Base-by-base conservation (phyloP, 2,797 vertebrate species). In the Diplodus sargus region DNA sequence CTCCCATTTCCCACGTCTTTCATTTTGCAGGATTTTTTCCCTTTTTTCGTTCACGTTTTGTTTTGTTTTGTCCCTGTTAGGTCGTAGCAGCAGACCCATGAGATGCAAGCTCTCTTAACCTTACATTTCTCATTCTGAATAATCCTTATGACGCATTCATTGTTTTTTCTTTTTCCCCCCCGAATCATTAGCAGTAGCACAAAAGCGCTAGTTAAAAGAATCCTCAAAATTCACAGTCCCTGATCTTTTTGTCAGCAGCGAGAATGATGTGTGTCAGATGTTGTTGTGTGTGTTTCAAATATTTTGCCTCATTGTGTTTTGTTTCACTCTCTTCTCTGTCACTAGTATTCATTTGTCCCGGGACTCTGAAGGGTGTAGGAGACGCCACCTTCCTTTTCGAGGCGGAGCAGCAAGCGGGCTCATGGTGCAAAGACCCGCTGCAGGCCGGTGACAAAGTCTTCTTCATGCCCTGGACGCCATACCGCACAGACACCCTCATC, bases 391-490 rank as follows among this genome's bases (percentile, higher is more conserved):
- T 97, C 92, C 93, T 97, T 81, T 99, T 96, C 75, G 98, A 99
- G 95, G 98, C 98, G 3, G 98, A 99, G 85, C 98, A 99, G 94
- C 99, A 99, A 89, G 97, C 98, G 8, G 98, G 98, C 72, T 97
- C 98, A 13, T 99, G 98, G 98, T 99, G 98, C 94, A 98, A 98
- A 94, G 98, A 99, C 92, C 98, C 98, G 15, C 96, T 99, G 65
- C 98, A 99, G 92, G 97, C 98, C 30, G 98, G 97, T 71, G 98
- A 99, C 94, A 99, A 99, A 94, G 97, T 99, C 89, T 99, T 99
- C 95, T 99, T 98, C 94, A 99, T 99, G 98, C 98, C 98, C 13
- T 99, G 98, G 98, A 99, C 98, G 30, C 98, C 98, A 0, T 99
- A 99, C 86, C 98, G 98, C 89, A 99, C 98, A 0, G 98, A 99